Percentiles rank a stretch among this genome's conserved stretches.
These are phyloP conservation scores for Drosophila silvestris DNA, from an alignment of 2,888 invertebrate genomes.

Conservation along the genomic window DNA sequence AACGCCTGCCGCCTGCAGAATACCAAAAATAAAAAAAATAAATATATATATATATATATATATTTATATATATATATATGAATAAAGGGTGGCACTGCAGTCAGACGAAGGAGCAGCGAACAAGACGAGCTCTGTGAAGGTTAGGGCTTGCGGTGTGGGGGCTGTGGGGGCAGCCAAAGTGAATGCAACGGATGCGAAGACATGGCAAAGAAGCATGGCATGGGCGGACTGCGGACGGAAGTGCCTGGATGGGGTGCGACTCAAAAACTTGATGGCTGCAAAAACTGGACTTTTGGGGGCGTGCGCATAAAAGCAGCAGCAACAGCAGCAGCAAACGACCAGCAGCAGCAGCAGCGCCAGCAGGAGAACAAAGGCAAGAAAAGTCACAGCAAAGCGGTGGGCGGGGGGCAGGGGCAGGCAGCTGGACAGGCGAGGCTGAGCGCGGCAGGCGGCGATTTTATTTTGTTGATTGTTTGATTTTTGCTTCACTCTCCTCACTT, in stretches of 20 bases:
- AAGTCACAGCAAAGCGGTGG: conserved; percentile 18
- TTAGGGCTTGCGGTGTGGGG: neutral
- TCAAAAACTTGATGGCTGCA: conserved; percentile 74
- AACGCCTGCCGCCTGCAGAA: conserved; percentile 51
- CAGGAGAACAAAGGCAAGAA: conserved; percentile 60
- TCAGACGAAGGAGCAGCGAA: conserved; percentile 53
- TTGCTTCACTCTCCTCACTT: conserved; percentile 60
- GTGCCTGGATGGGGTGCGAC: conserved; percentile 53
- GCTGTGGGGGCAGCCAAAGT: conserved; percentile 39
- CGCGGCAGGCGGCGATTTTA: conserved; percentile 65
- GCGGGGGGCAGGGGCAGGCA: neutral
- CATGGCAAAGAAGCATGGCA: conserved; percentile 79
- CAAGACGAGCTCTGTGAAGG: conserved; percentile 49
- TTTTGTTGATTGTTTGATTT: conserved; percentile 81
- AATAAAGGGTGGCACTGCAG: conserved; percentile 66
- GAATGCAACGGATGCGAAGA: conserved; percentile 82
- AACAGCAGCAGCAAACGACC: conserved; percentile 7
- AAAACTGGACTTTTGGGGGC: conserved; percentile 74
- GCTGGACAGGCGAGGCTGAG: conserved; percentile 43
- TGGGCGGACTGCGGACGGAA: conserved; percentile 66
- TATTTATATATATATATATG: conserved; percentile 6
- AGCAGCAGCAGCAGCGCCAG: conserved; percentile 22
- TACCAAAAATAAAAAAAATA: conserved; percentile 23
- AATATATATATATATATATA: conserved; percentile 3
- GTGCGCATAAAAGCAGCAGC: conserved; percentile 65